These are phyloP conservation scores for Spinibarbus caldwelli DNA, from an alignment of 2,797 vertebrate genomes.

Conservation along the genomic window DNA sequence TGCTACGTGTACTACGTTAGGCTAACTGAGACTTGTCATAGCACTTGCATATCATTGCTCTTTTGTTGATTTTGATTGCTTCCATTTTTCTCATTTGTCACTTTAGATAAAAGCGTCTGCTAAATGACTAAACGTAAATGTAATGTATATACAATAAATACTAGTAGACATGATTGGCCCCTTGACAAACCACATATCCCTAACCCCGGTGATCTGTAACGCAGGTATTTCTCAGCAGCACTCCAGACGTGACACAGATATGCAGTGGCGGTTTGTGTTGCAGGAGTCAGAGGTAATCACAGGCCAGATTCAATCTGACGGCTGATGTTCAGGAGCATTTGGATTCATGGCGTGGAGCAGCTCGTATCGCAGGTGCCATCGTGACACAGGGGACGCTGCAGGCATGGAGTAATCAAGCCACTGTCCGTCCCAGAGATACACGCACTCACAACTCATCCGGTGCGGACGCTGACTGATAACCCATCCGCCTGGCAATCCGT, in stretches of 20 bases:
- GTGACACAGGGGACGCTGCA: conserved; percentile 81
- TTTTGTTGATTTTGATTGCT: too few relatives aligned
- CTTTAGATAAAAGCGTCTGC: too few relatives aligned
- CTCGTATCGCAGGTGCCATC: conserved; percentile 83
- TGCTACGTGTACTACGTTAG: too few relatives aligned
- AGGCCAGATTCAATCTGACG: not conserved
- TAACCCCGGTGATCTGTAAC: not conserved
- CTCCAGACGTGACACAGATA: not conserved
- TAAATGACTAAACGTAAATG: too few relatives aligned
- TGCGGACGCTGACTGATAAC: conserved; percentile 86
- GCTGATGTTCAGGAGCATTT: not conserved
- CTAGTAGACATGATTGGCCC: too few relatives aligned
- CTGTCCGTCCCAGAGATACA: conserved; percentile 89
- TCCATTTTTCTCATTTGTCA: too few relatives aligned
- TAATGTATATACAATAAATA: too few relatives aligned
- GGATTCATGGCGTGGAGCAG: conserved; percentile 78
- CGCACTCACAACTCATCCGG: conserved; percentile 93
- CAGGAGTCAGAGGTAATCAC: not conserved
- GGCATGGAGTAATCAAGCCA: conserved; percentile 88
- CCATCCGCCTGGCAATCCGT: conserved; percentile 88
- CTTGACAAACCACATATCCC: too few relatives aligned
- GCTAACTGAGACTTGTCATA: too few relatives aligned
- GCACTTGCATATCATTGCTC: too few relatives aligned
- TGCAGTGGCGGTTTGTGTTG: not conserved
- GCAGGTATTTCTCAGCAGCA: not conserved